Evolutionary conservation across 92 coral and sea anemone species (phyloP).

Genomic region (Pocillopora meandrina): DNA sequence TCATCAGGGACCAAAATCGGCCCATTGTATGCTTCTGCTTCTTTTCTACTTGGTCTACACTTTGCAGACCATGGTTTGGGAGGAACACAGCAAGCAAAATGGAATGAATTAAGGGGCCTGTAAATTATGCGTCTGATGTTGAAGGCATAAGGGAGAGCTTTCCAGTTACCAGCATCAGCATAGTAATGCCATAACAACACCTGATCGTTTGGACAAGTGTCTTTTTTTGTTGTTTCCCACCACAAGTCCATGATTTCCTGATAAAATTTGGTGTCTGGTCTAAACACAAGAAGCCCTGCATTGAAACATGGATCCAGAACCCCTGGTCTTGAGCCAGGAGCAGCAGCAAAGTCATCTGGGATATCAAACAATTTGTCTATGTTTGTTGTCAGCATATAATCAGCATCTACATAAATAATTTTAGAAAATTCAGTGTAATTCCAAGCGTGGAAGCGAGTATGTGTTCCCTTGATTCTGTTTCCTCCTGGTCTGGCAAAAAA

Average conservation of each 20-base stretch:
- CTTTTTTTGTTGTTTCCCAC: conserved; percentile 34
- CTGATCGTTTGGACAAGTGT: conserved; percentile 61
- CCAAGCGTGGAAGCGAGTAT: conserved; percentile 82
- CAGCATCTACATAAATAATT: conserved; percentile 78
- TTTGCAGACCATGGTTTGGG: conserved; percentile 77
- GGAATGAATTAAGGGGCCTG: conserved; percentile 77
- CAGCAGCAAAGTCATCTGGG: conserved; percentile 77
- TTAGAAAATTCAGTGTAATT: conserved; percentile 64
- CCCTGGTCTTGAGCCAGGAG: conserved; percentile 75
- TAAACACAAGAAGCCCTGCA: conserved; percentile 72
- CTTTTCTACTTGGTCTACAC: conserved; percentile 73
- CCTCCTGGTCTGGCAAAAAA: conserved; percentile 14
- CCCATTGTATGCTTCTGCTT: conserved; percentile 52
- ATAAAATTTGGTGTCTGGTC: conserved; percentile 45
- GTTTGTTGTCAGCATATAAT: conserved; percentile 69
- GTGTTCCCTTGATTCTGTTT: conserved; percentile 68
- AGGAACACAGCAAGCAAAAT: conserved; percentile 75
- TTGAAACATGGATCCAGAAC: conserved; percentile 80
- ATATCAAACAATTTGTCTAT: conserved; percentile 72
- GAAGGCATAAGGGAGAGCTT: conserved; percentile 61
- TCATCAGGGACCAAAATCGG: conserved; percentile 58
- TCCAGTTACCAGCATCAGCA: conserved; percentile 73
- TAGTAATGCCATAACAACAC: conserved; percentile 53
- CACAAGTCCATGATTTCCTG: conserved; percentile 45
- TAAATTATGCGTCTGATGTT: conserved; percentile 60